Evolutionary conservation across 2,797 vertebrate genomes (phyloP).

Genomic region (Epinephelus malabaricus): DNA sequence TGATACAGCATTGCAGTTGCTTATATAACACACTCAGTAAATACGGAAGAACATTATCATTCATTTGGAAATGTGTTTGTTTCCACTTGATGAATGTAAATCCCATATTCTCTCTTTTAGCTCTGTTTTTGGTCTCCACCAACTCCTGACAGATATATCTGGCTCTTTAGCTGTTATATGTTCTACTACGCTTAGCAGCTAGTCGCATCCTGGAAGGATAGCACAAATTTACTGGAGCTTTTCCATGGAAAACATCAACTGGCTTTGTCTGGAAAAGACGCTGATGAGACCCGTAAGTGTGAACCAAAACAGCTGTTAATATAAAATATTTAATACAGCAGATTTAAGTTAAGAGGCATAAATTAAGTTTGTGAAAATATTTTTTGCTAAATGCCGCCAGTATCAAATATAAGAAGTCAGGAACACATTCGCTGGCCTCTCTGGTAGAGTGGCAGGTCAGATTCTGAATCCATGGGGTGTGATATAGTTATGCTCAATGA

Average conservation of each 20-base stretch:
- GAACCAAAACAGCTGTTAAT: neutral
- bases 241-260: neutral
- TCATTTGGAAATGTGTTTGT: too few relatives aligned
- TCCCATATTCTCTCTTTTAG: too few relatives aligned
- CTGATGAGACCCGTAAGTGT: neutral
- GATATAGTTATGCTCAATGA: constrained; percentile 56
- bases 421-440: neutral
- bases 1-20: neutral
- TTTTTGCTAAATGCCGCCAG: neutral
- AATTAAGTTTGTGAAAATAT: neutral
- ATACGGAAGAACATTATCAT: too few relatives aligned
- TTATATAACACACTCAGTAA: neutral
- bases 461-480: constrained; percentile 27
- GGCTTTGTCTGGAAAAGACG: neutral
- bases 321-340: neutral
- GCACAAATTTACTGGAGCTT: neutral
- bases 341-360: neutral
- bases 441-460: constrained; percentile 25
- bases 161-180: neutral
- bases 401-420: constrained; percentile 5
- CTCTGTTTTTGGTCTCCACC: too few relatives aligned
- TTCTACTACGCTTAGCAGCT: neutral
- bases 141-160: neutral
- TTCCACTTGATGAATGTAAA: too few relatives aligned
- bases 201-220: neutral